Base-by-base conservation (phyloP, 2,888 invertebrate genomes). In the Reticulitermes lucifugus region DNA sequence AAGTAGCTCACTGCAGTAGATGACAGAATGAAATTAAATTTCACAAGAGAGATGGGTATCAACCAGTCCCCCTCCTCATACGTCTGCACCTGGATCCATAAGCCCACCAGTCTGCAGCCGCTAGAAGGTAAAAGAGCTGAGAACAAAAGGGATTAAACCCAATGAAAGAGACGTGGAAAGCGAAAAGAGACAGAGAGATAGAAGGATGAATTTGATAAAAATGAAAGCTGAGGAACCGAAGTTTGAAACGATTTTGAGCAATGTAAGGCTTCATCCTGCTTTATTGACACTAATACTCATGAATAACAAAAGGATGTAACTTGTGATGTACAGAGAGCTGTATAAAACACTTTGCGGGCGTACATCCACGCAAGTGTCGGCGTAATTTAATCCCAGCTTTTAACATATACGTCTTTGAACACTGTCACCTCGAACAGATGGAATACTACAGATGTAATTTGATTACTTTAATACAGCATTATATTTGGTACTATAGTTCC, bases 101-200 rank as follows among this genome's bases (percentile, higher is more conserved):
- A 65, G 65, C 65, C 25, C 65, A 65, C 65, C 65, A 65, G 65
- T 25, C 65, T 10, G 65, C 65, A n/a, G 65, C 25, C 10, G 73
- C 73, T 84, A 84, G 60, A 84, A 84, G 80, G 84, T 84, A 79
- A 84, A 84, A 84, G 80, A 84, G 71, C 81, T 81, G 80, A 84
- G 84, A 84, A 84, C 84, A 84, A 84, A 84, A 75, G 79, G 71
- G 84, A 84, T 84, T 71, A 70, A 59, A 81, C 73, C 73, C 29
- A 73, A 73, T 41, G 35, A 18, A 73, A 73, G 73, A 2, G 73
- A 41, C 18, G 73, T 41, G 73, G 25, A 41, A 18, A 41, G 73
- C 0, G 14, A n/a, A 65, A 12, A 9, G 25, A 25, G 25, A 25
- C 7, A 73, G 35, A 73, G 73, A 41, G 73, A 73, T 5, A 35